A percentile compares a stretch with the other conserved stretches of the same genome.
Conservation (phyloP, 2,888 invertebrate genomes). For the Acanthosoma haemorrhoidale region DNA sequence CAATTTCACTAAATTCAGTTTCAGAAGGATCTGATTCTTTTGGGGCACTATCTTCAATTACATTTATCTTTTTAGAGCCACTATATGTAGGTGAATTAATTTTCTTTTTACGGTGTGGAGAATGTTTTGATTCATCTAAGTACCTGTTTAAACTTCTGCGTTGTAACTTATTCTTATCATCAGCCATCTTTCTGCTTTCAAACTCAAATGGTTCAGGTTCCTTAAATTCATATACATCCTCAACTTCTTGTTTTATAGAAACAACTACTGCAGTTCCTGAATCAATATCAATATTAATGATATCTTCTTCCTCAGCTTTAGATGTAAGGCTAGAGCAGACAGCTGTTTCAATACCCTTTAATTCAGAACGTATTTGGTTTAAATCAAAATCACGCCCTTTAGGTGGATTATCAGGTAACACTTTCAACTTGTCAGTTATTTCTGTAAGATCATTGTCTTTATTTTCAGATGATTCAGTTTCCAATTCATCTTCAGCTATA, state of each 20-base stretch:
- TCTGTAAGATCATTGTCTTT: conserved; percentile 11
- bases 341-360: conserved; percentile 69
- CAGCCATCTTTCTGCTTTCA: conserved; percentile 57
- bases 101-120: conserved; percentile 17
- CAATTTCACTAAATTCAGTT: conserved; percentile 40
- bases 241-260: conserved; percentile 33
- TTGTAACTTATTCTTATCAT: conserved; percentile 42
- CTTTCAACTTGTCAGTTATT: conserved; percentile 24
- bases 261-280: conserved; percentile 42
- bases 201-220: conserved; percentile 84
- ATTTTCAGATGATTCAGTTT: conserved; percentile 17
- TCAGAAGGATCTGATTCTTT: conserved; percentile 23
- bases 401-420: conserved; percentile 15
- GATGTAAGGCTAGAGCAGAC: conserved; percentile 48
- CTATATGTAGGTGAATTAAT: conserved; percentile 13
- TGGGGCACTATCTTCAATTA: neutral
- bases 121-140: conserved; percentile 45
- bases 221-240: conserved; percentile 81
- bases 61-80: conserved; percentile 8
- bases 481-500: conserved; percentile 22
- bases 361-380: conserved; percentile 75
- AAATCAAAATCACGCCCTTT: conserved; percentile 74
- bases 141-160: conserved; percentile 49
- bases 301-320: conserved; percentile 29
- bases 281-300: conserved; percentile 33